A percentile compares a stretch with the other conserved stretches of the same genome.
Evolutionary conservation across 2,888 invertebrate species (phyloP).

Genomic region (Tinea pellionella): DNA sequence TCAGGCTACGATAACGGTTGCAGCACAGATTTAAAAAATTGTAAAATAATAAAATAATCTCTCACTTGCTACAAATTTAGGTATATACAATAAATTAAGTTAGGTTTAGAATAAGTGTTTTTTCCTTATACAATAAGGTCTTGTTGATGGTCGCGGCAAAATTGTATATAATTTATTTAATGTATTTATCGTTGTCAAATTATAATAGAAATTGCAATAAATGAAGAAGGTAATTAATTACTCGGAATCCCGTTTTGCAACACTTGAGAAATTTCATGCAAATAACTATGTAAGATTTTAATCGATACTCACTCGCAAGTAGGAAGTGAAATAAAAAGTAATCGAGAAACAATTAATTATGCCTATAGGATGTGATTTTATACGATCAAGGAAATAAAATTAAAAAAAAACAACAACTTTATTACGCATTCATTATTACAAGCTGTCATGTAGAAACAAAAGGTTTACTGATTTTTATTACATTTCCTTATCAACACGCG

Average conservation of each 20-base stretch:
- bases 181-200: too few relatives aligned
- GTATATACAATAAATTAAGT: too few relatives aligned
- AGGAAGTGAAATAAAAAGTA: not conserved
- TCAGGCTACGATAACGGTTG: too few relatives aligned
- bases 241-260: not conserved
- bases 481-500: too few relatives aligned
- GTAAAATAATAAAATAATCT: too few relatives aligned
- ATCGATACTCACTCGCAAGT: not conserved
- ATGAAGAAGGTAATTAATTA: not conserved
- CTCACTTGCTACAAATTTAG: too few relatives aligned
- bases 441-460: not conserved
- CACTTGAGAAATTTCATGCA: conserved; percentile 7
- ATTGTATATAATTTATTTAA: too few relatives aligned
- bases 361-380: not conserved
- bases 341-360: not conserved
- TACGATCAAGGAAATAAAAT: not conserved
- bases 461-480: not conserved
- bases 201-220: too few relatives aligned
- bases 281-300: not conserved
- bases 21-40: too few relatives aligned
- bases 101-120: too few relatives aligned
- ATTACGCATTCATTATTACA: not conserved
- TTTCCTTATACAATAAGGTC: too few relatives aligned
- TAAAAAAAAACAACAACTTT: not conserved
- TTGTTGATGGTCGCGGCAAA: too few relatives aligned